Evolutionary conservation across 2,888 invertebrate species (phyloP), one percentile per base, ranked within the genome.

Genomic region (Stenodera caucasica): DNA sequence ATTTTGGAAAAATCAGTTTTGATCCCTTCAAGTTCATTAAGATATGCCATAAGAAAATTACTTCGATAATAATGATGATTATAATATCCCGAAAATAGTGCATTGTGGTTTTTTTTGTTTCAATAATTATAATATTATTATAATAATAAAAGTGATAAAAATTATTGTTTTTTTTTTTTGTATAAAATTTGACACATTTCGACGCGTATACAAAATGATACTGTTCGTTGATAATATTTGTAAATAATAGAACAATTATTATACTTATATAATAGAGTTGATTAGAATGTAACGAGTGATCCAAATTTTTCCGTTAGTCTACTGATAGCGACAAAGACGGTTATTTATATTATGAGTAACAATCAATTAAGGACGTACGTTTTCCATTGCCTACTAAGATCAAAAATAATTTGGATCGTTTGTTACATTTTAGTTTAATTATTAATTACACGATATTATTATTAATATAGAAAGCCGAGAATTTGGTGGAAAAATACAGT

Each of bases 1-100:
- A 49, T 54, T 57, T 74, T 74, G 74, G 63, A 75, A 76, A 75
- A 76, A 74, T 75, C 70, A 68, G 67, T 67, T 75, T 77, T 78
- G 78, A 75, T 78, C 77, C 77, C 78, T 70, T 73, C 64, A 64
- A 68, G 63, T 57, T 68, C 55, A 61, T 57, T 49, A 64, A 71
- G 72, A 72, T 72, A 73, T 72, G 72, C 70, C 67, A 67, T 66
- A 69, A 68, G 69, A 65, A 63, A 63, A 64, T 57, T 65, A 63
- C 65, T 57, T 60, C 49, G 40, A 26, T 30, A 26, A 60, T 57
- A 40, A 58, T 57, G 21, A 49, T 45, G 21, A 15, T 18, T 3
- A n/a, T 37, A 11, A 9, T 18, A 55, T 61, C 54, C 51, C 40
- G 57, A 61, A 52, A 61, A 61, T 61, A 61, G 61, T 56, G 60